Evolutionary conservation across 2,113 vertebrate genomes (phyloP).

Genomic region (Apodemus sylvaticus): DNA sequence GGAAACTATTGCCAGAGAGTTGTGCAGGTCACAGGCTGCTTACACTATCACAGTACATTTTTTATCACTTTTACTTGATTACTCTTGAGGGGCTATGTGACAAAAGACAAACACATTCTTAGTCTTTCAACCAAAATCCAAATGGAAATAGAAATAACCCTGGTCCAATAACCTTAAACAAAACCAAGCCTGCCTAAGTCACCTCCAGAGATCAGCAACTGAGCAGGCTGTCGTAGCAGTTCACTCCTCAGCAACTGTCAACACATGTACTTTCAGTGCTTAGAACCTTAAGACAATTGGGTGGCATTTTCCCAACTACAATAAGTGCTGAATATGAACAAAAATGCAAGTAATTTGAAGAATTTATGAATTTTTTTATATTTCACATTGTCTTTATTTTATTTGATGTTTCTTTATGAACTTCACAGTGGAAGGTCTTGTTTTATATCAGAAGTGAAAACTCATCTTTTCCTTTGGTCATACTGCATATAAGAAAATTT

Average conservation of each 20-base stretch:
- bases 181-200: background rate
- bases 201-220: background rate
- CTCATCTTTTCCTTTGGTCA: background rate
- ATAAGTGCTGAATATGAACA: background rate
- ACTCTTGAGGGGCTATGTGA: background rate
- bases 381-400: background rate
- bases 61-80: background rate
- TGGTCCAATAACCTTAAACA: background rate
- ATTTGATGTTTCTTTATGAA: background rate
- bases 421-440: background rate
- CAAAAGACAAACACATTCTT: background rate
- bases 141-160: background rate
- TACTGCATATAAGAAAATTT: background rate
- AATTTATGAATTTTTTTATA: background rate
- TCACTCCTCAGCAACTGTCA: background rate
- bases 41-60: background rate
- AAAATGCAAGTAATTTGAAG: background rate
- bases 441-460: background rate
- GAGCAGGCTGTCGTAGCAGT: background rate
- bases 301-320: background rate
- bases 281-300: background rate
- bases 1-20: background rate
- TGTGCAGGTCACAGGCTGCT: background rate
- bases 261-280: background rate
- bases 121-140: background rate